These are phyloP conservation scores for Tanytarsus gracilentus DNA, from an alignment of 2,888 invertebrate genomes.

Conservation along the genomic window DNA sequence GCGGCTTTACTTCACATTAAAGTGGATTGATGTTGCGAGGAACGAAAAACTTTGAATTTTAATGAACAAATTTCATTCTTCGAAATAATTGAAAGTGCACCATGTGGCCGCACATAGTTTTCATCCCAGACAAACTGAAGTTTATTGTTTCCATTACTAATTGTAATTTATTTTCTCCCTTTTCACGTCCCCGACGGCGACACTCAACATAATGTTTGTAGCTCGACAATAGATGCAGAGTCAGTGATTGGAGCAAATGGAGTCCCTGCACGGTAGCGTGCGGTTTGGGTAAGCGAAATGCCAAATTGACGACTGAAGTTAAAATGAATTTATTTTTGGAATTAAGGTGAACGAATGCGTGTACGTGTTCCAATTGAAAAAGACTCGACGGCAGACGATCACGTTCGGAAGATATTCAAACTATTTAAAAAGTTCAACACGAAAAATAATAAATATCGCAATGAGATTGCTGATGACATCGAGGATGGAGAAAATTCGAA, in stretches of 20 bases:
- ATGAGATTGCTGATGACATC: constrained; percentile 24
- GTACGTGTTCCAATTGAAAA: constrained; percentile 42
- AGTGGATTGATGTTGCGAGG: too few species aligned
- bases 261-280: constrained; percentile 71
- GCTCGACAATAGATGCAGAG: constrained; percentile 49
- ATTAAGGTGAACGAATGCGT: constrained; percentile 51
- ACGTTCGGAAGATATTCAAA: constrained; percentile 21
- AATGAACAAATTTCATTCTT: too few species aligned
- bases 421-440: constrained; percentile 9
- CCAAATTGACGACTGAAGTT: too few species aligned
- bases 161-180: not conserved
- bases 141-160: too few species aligned
- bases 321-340: too few species aligned
- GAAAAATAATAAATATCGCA: constrained; percentile 15
- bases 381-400: constrained; percentile 32
- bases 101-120: not conserved
- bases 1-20: too few species aligned
- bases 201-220: not conserved
- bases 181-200: not conserved
- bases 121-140: too few species aligned
- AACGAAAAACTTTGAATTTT: too few species aligned
- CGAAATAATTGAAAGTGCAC: too few species aligned
- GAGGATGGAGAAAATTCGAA: constrained; percentile 32
- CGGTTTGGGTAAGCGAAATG: constrained; percentile 71
- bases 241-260: constrained; percentile 70